Conservation (phyloP, 1,140 invertebrate genomes). For the Ridgeia piscesae region DNA sequence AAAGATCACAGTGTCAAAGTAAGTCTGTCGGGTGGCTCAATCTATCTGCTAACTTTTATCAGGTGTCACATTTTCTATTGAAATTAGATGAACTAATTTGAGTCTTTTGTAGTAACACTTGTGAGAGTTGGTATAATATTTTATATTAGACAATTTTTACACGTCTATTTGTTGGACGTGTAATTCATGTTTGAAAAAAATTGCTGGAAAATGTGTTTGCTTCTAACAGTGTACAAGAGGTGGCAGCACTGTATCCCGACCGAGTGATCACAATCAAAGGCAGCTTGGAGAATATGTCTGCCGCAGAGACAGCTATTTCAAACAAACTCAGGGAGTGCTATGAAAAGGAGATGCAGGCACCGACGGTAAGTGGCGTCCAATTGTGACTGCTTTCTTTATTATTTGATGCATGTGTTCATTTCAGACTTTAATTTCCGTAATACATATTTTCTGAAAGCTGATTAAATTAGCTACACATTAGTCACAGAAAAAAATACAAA, state of each 20-base stretch:
- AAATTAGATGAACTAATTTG: too few species aligned
- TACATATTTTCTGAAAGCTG: too few species aligned
- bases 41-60: too few species aligned
- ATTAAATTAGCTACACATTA: too few species aligned
- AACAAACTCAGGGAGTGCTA: slow-evolving; percentile 93
- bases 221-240: slow-evolving; percentile 79
- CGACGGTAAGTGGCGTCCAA: not conserved
- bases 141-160: too few species aligned
- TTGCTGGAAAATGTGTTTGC: slow-evolving; percentile 10
- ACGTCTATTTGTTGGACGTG: not conserved
- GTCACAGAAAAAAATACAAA: too few species aligned
- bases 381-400: not conserved
- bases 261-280: slow-evolving; percentile 95
- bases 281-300: slow-evolving; percentile 84
- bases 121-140: too few species aligned
- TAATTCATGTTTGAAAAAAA: slow-evolving; percentile 6
- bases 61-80: too few species aligned
- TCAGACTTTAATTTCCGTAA: not conserved
- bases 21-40: slow-evolving; percentile 24
- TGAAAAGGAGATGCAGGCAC: slow-evolving; percentile 82
- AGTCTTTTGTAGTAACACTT: too few species aligned
- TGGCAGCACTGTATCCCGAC: slow-evolving; percentile 89
- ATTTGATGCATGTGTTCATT: not conserved
- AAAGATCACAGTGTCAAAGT: slow-evolving; percentile 91
- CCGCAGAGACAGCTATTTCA: slow-evolving; percentile 90